Percentiles rank a stretch among this genome's conserved stretches.
These are phyloP conservation scores for Cardiocondyla obscurior DNA, from an alignment of 1,140 invertebrate genomes.

Conservation along the genomic window DNA sequence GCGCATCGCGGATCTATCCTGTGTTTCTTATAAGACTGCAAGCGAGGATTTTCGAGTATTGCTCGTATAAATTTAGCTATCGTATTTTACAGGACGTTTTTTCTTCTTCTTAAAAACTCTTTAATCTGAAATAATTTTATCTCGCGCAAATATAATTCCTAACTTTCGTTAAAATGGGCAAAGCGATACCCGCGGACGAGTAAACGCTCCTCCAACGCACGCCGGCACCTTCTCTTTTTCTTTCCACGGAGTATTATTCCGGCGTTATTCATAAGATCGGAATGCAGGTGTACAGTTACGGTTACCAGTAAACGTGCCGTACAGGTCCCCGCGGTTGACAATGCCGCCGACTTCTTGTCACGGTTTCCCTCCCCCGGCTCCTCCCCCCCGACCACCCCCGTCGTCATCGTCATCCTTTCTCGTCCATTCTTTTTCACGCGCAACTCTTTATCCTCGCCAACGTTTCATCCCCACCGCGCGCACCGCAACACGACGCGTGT, in stretches of 20 bases:
- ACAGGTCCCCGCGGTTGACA: conserved; percentile 68
- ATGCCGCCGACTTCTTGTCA: conserved; percentile 74
- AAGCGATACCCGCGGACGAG: background rate
- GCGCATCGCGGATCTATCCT: background rate
- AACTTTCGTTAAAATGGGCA: background rate
- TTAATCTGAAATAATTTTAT: background rate
- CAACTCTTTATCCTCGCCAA: conserved; percentile 58
- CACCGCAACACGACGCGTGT: conserved; percentile 60
- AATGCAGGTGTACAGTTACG: conserved; percentile 81
- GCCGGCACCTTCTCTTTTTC: conserved; percentile 50
- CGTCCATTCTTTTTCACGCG: conserved; percentile 61
- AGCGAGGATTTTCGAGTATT: background rate
- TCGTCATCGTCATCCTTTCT: conserved; percentile 54
- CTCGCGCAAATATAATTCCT: background rate
- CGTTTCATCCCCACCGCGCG: background rate
- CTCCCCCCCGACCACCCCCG: background rate
- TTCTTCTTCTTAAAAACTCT: background rate
- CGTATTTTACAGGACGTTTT: background rate
- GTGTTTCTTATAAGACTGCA: too few relatives aligned
- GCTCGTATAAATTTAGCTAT: background rate
- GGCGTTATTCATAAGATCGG: conserved; percentile 73
- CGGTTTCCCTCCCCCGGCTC: conserved; percentile 10
- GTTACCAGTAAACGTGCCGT: conserved; percentile 74
- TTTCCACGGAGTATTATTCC: conserved; percentile 62
- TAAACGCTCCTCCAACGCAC: conserved; percentile 11